Conservation (phyloP, 2,888 invertebrate genomes). For the Papilio elwesi region DNA sequence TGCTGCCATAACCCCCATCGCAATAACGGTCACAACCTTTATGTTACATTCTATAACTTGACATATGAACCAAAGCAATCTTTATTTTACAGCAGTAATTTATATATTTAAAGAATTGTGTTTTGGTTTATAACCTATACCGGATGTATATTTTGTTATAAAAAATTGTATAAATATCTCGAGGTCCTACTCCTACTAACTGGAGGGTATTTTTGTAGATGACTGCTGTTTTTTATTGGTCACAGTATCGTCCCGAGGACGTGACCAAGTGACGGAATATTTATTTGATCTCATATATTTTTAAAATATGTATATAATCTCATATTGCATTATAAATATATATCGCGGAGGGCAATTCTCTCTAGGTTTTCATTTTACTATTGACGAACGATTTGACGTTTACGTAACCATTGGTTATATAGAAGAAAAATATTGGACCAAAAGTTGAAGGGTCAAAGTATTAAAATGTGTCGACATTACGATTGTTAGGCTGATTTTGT, state of each 20-base stretch:
- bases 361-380: slow-evolving; percentile 45
- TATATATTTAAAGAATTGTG: slow-evolving; percentile 49
- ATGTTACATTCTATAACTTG: slow-evolving; percentile 14
- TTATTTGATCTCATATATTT: slow-evolving; percentile 80
- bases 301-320: slow-evolving; percentile 69
- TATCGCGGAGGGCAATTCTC: slow-evolving; percentile 56
- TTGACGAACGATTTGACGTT: slow-evolving; percentile 36
- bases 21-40: slow-evolving; percentile 26
- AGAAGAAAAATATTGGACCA: slow-evolving; percentile 64
- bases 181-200: slow-evolving; percentile 1
- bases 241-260: slow-evolving; percentile 60
- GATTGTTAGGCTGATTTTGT: slow-evolving; percentile 62
- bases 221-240: slow-evolving; percentile 58
- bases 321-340: slow-evolving; percentile 46
- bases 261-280: slow-evolving; percentile 60
- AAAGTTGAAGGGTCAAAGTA: slow-evolving; percentile 64
- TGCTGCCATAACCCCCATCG: slow-evolving; percentile 7
- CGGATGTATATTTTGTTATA: slow-evolving; percentile 33
- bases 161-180: slow-evolving; percentile 33
- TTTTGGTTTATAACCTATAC: slow-evolving; percentile 41
- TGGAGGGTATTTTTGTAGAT: slow-evolving; percentile 55
- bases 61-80: slow-evolving; percentile 36
- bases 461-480: slow-evolving; percentile 58
- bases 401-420: slow-evolving; percentile 44
- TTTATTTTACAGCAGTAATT: slow-evolving; percentile 46